A percentile compares a stretch with the other conserved stretches of the same genome.
Conservation (phyloP, 2,888 invertebrate species). For the Sminthurides aquaticus region DNA sequence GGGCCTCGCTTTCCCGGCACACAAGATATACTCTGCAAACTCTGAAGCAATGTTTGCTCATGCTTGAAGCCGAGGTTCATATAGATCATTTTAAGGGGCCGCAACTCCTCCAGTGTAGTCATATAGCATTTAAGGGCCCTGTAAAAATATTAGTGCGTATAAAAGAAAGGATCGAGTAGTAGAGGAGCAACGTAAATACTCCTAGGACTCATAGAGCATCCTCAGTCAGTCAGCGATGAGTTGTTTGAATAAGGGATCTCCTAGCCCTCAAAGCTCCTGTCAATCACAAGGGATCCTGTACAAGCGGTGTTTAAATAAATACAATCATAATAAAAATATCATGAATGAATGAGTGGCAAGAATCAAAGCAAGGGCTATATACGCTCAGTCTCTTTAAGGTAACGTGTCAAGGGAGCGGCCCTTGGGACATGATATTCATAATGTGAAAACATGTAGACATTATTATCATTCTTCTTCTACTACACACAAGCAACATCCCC, state of each 20-base stretch:
- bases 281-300: background rate
- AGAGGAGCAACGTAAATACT: background rate
- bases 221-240: background rate
- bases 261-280: background rate
- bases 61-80: background rate
- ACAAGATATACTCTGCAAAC: too few species aligned
- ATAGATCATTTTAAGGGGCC: background rate
- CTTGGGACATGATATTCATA: too few species aligned
- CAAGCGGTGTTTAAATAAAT: constrained; percentile 5
- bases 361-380: too few species aligned
- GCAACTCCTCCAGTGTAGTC: background rate
- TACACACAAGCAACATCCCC: too few species aligned
- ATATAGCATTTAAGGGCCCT: background rate
- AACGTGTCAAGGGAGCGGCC: too few species aligned
- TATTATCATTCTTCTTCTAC: too few species aligned
- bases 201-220: background rate
- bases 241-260: background rate
- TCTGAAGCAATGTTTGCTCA: background rate
- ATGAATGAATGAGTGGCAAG: background rate
- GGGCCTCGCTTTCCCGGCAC: too few species aligned
- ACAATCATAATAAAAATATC: background rate
- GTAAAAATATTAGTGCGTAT: constrained; percentile 6
- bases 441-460: too few species aligned
- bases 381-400: too few species aligned
- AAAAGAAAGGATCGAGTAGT: background rate